These are phyloP conservation scores for Diarsia mendica DNA, from an alignment of 2,888 invertebrate genomes.

Conservation along the genomic window DNA sequence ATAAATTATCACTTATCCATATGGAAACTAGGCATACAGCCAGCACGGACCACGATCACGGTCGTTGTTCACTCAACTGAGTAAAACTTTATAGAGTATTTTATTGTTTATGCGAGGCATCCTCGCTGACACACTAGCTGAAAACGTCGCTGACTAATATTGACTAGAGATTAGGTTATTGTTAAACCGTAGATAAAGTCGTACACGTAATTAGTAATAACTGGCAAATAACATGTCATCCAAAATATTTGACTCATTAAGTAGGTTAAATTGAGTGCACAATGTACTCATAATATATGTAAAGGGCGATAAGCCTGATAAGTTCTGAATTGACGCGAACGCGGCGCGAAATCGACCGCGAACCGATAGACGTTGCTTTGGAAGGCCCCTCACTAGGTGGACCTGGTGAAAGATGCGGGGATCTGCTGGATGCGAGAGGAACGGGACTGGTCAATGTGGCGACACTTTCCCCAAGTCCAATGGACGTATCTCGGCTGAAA, in stretches of 20 bases:
- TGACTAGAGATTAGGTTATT: constrained; percentile 55
- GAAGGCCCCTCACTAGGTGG: too few relatives aligned
- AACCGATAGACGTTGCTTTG: too few relatives aligned
- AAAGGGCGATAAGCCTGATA: too few relatives aligned
- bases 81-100: constrained; percentile 65
- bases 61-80: constrained; percentile 75
- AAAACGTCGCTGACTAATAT: constrained; percentile 72
- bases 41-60: constrained; percentile 70
- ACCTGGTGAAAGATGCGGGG: too few relatives aligned
- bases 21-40: constrained; percentile 58
- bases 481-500: too few relatives aligned
- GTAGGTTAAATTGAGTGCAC: background rate
- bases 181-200: constrained; percentile 40
- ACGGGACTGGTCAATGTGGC: too few relatives aligned
- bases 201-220: constrained; percentile 44
- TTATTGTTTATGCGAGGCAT: constrained; percentile 70
- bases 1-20: constrained; percentile 41
- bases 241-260: constrained; percentile 12
- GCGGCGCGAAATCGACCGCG: too few relatives aligned
- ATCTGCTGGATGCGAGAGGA: too few relatives aligned
- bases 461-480: too few relatives aligned
- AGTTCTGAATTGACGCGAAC: too few relatives aligned
- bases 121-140: constrained; percentile 66
- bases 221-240: constrained; percentile 11
- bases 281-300: background rate